Percentiles rank a stretch among this genome's conserved stretches.
These are phyloP conservation scores for Neuroscelio doddi DNA, from an alignment of 2,888 invertebrate genomes.

Conservation along the genomic window DNA sequence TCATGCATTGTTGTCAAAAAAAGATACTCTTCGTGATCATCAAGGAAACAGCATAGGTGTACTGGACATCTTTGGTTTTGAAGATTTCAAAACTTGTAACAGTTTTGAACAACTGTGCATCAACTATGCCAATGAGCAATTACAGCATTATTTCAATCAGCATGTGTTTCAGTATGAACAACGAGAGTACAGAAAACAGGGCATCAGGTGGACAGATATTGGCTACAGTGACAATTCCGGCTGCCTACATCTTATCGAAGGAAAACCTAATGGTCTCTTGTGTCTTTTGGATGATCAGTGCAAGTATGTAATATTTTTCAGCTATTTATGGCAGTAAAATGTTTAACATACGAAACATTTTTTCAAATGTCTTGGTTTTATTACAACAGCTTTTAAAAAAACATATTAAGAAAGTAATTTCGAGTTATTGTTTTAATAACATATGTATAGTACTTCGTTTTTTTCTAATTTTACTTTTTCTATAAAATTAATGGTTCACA, in stretches of 20 bases:
- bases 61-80: slow-evolving; percentile 97
- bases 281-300: slow-evolving; percentile 96
- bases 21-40: slow-evolving; percentile 88
- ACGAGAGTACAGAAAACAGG: slow-evolving; percentile 95
- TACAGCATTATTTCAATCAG: slow-evolving; percentile 98
- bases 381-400: too few relatives aligned
- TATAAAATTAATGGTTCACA: too few relatives aligned
- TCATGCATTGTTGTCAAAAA: slow-evolving; percentile 93
- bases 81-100: slow-evolving; percentile 91
- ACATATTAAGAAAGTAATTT: too few relatives aligned
- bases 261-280: slow-evolving; percentile 90
- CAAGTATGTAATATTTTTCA: too few relatives aligned
- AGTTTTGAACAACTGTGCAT: slow-evolving; percentile 98
- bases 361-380: too few relatives aligned
- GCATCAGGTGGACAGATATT: slow-evolving; percentile 95
- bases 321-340: too few relatives aligned
- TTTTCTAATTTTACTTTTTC: too few relatives aligned
- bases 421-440: too few relatives aligned
- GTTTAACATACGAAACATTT: too few relatives aligned
- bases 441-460: too few relatives aligned
- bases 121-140: slow-evolving; percentile 97
- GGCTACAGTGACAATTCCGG: slow-evolving; percentile 97
- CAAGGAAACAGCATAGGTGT: slow-evolving; percentile 97
- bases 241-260: slow-evolving; percentile 93
- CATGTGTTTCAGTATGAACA: slow-evolving; percentile 98